Conservation (phyloP, 2,888 invertebrate species). For the Cheilosia pagana region DNA sequence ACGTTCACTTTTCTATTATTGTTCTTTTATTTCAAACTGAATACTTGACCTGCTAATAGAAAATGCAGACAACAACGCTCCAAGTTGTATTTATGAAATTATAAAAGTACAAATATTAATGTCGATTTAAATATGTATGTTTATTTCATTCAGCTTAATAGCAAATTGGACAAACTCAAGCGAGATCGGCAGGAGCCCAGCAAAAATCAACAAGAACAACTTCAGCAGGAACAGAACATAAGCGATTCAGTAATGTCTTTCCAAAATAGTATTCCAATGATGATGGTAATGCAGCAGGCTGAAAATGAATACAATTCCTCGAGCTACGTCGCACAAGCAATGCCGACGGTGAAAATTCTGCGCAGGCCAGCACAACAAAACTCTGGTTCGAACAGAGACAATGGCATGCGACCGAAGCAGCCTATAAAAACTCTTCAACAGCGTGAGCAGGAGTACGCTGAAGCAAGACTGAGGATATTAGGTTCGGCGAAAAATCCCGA, state of each 20-base stretch:
- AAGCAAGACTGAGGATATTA: slow-evolving; percentile 94
- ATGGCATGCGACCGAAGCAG: slow-evolving; percentile 88
- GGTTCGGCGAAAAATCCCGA: slow-evolving; percentile 93
- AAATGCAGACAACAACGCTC: too few species aligned
- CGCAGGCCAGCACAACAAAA: slow-evolving; percentile 87
- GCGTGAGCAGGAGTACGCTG: slow-evolving; percentile 96
- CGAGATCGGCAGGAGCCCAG: slow-evolving; percentile 75
- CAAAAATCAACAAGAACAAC: slow-evolving; percentile 48
- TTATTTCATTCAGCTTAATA: slow-evolving; percentile 74
- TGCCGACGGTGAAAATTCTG: slow-evolving; percentile 93
- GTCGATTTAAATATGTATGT: background rate
- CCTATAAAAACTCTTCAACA: slow-evolving; percentile 94
- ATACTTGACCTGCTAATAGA: too few species aligned
- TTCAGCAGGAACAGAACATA: slow-evolving; percentile 59
- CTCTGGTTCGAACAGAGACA: slow-evolving; percentile 85
- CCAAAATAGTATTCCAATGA: slow-evolving; percentile 84
- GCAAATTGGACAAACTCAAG: slow-evolving; percentile 80
- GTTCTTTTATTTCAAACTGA: too few species aligned
- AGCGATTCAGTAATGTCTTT: slow-evolving; percentile 78
- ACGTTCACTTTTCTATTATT: too few species aligned
- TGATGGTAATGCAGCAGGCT: slow-evolving; percentile 89
- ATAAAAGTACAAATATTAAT: too few species aligned
- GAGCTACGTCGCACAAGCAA: slow-evolving; percentile 87
- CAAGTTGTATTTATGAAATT: too few species aligned
- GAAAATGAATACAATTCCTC: slow-evolving; percentile 90